These are phyloP conservation scores for Lymantria monacha DNA, from an alignment of 2,888 invertebrate species.

Conservation along the genomic window DNA sequence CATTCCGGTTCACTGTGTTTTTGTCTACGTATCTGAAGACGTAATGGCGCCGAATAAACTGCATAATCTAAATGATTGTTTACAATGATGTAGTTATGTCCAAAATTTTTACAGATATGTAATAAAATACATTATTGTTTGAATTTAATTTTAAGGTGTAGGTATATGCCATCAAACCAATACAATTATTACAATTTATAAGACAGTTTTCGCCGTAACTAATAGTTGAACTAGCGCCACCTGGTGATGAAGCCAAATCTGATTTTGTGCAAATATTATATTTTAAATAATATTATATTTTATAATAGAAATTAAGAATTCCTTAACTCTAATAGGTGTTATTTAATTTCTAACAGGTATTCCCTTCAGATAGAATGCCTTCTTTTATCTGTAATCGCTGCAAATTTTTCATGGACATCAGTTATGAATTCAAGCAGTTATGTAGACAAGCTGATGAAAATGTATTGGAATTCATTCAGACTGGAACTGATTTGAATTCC, in stretches of 20 bases:
- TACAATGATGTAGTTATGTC: background rate
- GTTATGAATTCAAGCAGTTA: slow-evolving; percentile 88
- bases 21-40: slow-evolving; percentile 8
- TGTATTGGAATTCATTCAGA: slow-evolving; percentile 85
- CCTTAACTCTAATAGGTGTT: slow-evolving; percentile 68
- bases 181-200: background rate
- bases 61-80: slow-evolving; percentile 9
- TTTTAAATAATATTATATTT: background rate
- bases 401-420: slow-evolving; percentile 85
- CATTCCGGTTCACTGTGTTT: background rate
- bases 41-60: slow-evolving; percentile 32
- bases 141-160: background rate
- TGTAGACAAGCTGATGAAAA: slow-evolving; percentile 89
- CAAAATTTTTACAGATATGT: background rate
- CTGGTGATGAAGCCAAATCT: slow-evolving; percentile 19
- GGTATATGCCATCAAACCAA: background rate
- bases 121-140: background rate
- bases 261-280: background rate
- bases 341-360: slow-evolving; percentile 65
- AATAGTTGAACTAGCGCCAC: slow-evolving; percentile 29
- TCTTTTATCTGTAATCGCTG: slow-evolving; percentile 87
- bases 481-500: slow-evolving; percentile 81
- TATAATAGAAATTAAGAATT: background rate
- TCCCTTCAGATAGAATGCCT: slow-evolving; percentile 88
- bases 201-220: slow-evolving; percentile 2